Base-by-base conservation (phyloP, 2,888 invertebrate genomes). In the Drosophila macrospina region DNA sequence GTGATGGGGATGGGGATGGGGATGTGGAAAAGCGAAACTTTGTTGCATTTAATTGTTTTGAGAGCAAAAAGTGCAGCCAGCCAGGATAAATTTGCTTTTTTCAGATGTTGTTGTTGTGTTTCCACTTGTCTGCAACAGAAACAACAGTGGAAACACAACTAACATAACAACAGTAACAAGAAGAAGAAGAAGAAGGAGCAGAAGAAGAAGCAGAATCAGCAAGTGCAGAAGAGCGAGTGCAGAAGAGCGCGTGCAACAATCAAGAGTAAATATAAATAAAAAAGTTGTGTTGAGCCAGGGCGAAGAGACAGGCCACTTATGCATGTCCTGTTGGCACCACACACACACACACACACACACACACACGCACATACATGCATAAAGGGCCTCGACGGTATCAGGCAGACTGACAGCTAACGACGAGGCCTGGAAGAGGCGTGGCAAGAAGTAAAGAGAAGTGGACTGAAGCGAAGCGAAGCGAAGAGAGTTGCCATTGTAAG, bases 251-350 rank as follows among this genome's bases (percentile, higher is more conserved):
- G 56, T 72, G 82, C 74, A 84, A 80, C 84, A 84, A 84, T 84
- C 88, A 88, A 69, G 77, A 78, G 83, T 83, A 83, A 86, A 83
- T 88, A 83, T 84, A 88, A 88, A 83, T 86, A 84, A 84, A 84
- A 83, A 54, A 65, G 64, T 74, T 61, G 61, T 57, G 73, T 59
- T 72, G 77, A 62, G 72, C 55, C 69, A 54, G 69, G 61, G 74
- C 52, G 65, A 65, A 64, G 63, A 88, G 80, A 66, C 87, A 84
- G 85, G 88, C 83, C 89, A 84, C 83, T 84, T 84, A 84, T 88
- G 84, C 83, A 88, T 86, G 87, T 86, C 78, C 84, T 78, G 80
- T 76, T 77, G 80, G 66, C 77, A 79, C 71, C 68, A 79, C 75
- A 75, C 79, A 74, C 70, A 69, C 75, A 54, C 32, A 50, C 48